Evolutionary conservation across 2,113 vertebrate genomes (phyloP).

Genomic region (Prunella himalayana): DNA sequence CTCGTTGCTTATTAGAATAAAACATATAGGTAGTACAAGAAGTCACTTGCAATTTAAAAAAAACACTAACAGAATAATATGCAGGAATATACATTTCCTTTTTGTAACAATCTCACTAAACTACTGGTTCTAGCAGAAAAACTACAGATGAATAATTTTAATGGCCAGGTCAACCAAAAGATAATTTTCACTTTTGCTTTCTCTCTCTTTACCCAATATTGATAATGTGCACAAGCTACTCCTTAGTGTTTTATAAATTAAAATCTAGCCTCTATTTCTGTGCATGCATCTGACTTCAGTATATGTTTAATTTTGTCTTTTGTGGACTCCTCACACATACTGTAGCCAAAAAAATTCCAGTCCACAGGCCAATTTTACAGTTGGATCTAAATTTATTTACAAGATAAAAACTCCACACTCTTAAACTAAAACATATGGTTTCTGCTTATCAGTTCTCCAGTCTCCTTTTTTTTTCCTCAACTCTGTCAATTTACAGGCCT

Average conservation of each 20-base stretch:
- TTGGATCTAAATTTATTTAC: not conserved
- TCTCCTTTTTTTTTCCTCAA: not conserved
- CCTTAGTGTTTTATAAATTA: not conserved
- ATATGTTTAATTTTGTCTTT: not conserved
- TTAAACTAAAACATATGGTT: not conserved
- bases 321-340: not conserved
- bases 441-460: not conserved
- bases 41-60: not conserved
- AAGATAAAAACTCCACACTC: not conserved
- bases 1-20: not conserved
- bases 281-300: not conserved
- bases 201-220: not conserved
- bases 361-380: not conserved
- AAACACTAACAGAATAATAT: fast-evolving
- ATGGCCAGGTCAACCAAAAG: not conserved
- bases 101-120: not conserved
- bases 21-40: not conserved
- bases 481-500: not conserved
- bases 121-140: not conserved
- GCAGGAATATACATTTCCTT: not conserved
- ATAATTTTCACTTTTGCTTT: not conserved
- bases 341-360: not conserved
- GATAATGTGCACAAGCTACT: not conserved
- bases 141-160: not conserved
- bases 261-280: not conserved